These are phyloP conservation scores for Metacarcinus magister DNA, from an alignment of 2,888 invertebrate species.

Conservation along the genomic window DNA sequence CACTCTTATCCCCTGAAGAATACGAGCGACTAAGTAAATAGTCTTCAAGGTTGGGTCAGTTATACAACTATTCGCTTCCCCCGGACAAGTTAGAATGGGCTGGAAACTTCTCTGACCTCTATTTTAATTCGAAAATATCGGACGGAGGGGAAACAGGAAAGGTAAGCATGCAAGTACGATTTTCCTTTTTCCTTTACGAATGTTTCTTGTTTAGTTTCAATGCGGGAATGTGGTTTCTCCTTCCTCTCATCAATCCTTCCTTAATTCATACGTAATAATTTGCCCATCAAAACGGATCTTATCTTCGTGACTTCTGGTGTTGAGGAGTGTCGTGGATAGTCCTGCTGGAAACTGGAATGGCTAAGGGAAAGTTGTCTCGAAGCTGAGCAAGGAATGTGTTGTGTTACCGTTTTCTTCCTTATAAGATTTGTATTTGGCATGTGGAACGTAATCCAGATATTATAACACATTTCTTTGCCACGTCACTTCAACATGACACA, in stretches of 20 bases:
- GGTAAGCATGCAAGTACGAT: too few relatives aligned
- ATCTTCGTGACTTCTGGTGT: neutral
- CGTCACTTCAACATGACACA: too few relatives aligned
- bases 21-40: constrained; percentile 54
- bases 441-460: neutral
- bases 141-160: too few relatives aligned
- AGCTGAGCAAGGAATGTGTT: neutral
- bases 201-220: too few relatives aligned
- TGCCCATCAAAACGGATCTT: neutral
- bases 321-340: neutral
- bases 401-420: neutral
- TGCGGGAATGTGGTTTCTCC: too few relatives aligned
- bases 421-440: neutral
- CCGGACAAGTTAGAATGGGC: neutral
- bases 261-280: neutral
- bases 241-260: neutral
- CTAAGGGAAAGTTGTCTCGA: constrained; percentile 6
- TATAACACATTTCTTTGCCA: neutral
- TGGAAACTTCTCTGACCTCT: constrained; percentile 43
- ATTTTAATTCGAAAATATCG: neutral
- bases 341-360: constrained; percentile 15
- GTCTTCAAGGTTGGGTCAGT: constrained; percentile 65
- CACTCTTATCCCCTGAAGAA: constrained; percentile 47
- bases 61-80: constrained; percentile 54
- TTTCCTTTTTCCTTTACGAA: too few relatives aligned